Percentiles rank a stretch among this genome's conserved stretches.
Conservation (phyloP, 2,797 vertebrate species). For the Cryptoblepharus egeriae region DNA sequence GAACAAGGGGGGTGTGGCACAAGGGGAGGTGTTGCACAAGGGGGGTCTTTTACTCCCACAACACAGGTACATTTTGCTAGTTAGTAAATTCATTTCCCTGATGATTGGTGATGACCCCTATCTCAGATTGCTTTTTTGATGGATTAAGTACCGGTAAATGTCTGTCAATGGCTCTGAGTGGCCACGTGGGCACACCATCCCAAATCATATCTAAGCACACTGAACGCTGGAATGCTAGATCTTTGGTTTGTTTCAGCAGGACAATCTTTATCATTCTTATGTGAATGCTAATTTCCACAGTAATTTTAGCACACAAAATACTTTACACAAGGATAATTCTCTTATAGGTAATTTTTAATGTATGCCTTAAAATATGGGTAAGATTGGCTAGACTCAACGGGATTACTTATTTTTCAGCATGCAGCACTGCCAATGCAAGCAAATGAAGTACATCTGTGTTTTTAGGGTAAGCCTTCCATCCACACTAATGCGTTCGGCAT, state of each 20-base stretch:
- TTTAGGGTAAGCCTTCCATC: constrained; percentile 38
- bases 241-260: not conserved
- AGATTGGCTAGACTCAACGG: not conserved
- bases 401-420: not conserved
- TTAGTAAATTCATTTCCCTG: not conserved
- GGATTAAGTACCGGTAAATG: too few relatives aligned
- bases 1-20: too few relatives aligned
- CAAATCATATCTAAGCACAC: not conserved
- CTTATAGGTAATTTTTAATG: not conserved
- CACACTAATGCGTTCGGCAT: constrained; percentile 36
- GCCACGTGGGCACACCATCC: not conserved
- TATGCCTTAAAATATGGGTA: not conserved
- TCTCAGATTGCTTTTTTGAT: not conserved
- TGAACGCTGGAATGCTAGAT: not conserved
- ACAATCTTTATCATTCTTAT: not conserved
- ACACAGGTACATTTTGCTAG: too few relatives aligned
- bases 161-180: not conserved
- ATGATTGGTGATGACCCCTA: too few relatives aligned
- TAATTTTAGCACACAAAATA: not conserved
- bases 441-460: constrained; percentile 16
- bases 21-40: too few relatives aligned
- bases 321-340: not conserved
- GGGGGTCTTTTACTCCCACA: too few relatives aligned
- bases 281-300: not conserved
- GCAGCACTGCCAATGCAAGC: not conserved